Percentiles rank a stretch among this genome's conserved stretches.
Conservation (phyloP, 1,140 invertebrate species). For the Pinna nobilis region DNA sequence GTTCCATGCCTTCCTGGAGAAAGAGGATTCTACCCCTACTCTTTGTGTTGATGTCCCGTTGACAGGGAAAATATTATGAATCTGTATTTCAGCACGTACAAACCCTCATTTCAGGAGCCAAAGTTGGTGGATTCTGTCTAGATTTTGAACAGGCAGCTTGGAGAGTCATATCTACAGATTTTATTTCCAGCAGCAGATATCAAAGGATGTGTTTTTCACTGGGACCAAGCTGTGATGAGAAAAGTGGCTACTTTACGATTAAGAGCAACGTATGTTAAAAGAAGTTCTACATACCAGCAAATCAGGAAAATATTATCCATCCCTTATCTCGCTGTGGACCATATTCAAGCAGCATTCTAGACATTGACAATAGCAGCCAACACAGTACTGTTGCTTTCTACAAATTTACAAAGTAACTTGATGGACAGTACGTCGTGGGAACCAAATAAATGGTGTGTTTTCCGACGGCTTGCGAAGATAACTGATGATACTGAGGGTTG, state of each 20-base stretch:
- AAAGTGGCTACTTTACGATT: background rate
- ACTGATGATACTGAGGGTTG: too few relatives aligned
- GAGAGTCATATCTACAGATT: too few relatives aligned
- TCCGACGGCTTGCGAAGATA: too few relatives aligned
- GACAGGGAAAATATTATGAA: too few relatives aligned
- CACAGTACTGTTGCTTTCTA: background rate
- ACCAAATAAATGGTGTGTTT: slow-evolving; percentile 2
- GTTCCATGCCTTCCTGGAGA: too few relatives aligned
- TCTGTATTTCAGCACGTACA: too few relatives aligned
- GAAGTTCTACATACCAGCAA: background rate
- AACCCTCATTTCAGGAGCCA: too few relatives aligned
- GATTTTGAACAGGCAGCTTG: too few relatives aligned
- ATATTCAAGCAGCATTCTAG: slow-evolving; percentile 19
- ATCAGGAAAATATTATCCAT: slow-evolving; percentile 7
- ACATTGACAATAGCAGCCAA: background rate
- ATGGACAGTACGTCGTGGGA: background rate
- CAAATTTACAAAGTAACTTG: slow-evolving; percentile 4
- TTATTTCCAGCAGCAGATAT: too few relatives aligned
- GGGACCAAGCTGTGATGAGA: slow-evolving; percentile 6
- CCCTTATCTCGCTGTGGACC: background rate
- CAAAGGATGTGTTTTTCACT: slow-evolving; percentile 26
- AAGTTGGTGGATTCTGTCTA: too few relatives aligned
- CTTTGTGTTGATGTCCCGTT: too few relatives aligned
- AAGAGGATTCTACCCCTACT: too few relatives aligned
- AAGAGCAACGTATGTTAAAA: slow-evolving; percentile 7